phyloP scores from a whole-genome alignment of 1,140 invertebrate genomes.

The Ostrea edulis region DNA sequence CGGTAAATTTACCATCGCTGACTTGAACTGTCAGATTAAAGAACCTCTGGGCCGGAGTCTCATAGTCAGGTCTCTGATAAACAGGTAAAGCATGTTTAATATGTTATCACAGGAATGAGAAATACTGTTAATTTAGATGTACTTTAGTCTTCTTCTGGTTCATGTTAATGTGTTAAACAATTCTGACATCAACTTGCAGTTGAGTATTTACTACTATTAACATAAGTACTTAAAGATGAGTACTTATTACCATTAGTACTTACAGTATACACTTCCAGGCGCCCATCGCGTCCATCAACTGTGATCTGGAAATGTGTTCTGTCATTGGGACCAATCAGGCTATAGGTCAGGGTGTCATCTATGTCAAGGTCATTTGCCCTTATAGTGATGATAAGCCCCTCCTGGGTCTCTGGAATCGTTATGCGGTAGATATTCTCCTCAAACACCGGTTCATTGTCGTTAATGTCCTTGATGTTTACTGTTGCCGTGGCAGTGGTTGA shows the following conservation, averaged over 20 bases:
- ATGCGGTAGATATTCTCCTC: constrained; percentile 33
- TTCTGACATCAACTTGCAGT: too few species aligned
- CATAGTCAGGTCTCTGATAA: constrained; percentile 55
- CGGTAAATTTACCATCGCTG: constrained; percentile 25
- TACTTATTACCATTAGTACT: constrained; percentile 10
- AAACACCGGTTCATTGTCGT: constrained; percentile 55
- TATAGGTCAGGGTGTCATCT: constrained; percentile 42
- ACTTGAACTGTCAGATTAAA: constrained; percentile 51
- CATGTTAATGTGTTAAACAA: too few species aligned
- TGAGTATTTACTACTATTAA: too few species aligned
- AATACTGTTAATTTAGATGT: too few species aligned
- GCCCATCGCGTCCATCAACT: constrained; percentile 4
- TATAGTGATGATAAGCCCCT: constrained; percentile 7
- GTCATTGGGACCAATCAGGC: constrained; percentile 2
- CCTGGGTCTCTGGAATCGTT: constrained; percentile 51
- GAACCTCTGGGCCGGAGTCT: constrained; percentile 39
- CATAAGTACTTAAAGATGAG: neutral
- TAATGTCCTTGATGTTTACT: constrained; percentile 57
- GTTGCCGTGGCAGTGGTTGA: constrained; percentile 46
- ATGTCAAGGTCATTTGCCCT: constrained; percentile 43
- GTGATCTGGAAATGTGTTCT: constrained; percentile 41
- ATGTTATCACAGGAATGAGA: too few species aligned
- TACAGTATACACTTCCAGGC: constrained; percentile 41
- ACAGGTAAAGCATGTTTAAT: neutral
- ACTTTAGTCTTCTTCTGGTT: too few species aligned